Evolutionary conservation across 1,140 invertebrate species (phyloP), one percentile per base, ranked within the genome.

Genomic region (Cepaea nemoralis): DNA sequence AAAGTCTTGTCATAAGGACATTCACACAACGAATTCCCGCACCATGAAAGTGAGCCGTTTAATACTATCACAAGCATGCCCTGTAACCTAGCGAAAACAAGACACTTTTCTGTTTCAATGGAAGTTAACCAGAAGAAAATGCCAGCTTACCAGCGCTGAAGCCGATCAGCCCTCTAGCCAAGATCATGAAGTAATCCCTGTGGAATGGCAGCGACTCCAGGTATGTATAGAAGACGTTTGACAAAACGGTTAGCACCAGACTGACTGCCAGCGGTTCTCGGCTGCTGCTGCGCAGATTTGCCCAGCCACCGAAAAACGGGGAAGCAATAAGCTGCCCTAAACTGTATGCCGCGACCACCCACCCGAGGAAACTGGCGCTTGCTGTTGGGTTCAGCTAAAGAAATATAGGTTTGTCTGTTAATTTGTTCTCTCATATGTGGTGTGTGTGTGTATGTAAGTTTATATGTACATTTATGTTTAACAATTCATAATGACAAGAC

Each of bases 271-370:
- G 91, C 0, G 96, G 96, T 63, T 94, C 86, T 74, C 96, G 93
- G 45, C 95, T 94, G 1, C 93, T 94, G 35, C 94, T 94, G 8
- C 94, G 89, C 86, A 93, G 94, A 91, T 97, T 97, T 35, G 94
- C 94, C 95, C 96, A 96, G 93, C 94, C 95, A 27, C 97, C 97
- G 78, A 97, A 93, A 80, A 97, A 89, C 16, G 96, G 96, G 8
- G 96, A 97, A 86, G 96, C 96, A 45, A 97, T 88, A 93, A 97
- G 95, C 93, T 97, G 96, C 5, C 95, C 96, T 39, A 97, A 92
- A 45, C 96, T 96, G 92, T 97, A 97, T 19, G 95, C 95, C 24
- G 96, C 96, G 33, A 97, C 95, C 22, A 96, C 94, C 87, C 95
- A 94, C 35, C 96, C 96, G 92, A 97, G 94, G 87, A 95, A 95